Evolutionary conservation across 2,797 vertebrate genomes (phyloP).

Genomic region (Fistularia tabacaria): DNA sequence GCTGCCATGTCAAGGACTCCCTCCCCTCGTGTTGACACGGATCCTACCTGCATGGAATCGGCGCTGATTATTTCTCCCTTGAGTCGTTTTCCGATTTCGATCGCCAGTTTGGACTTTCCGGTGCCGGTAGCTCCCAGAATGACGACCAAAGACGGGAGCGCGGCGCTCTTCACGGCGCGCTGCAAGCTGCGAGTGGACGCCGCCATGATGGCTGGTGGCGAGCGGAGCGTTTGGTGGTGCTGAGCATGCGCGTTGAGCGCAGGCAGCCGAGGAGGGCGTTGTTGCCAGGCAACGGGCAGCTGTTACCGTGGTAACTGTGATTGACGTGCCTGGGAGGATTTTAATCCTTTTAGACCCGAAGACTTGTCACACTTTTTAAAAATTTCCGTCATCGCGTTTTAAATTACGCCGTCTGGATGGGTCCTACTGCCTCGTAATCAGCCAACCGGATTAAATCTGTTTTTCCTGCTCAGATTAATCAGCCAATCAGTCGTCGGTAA

Average conservation of each 20-base stretch:
- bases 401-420: too few species aligned
- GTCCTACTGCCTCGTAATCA: too few species aligned
- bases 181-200: constrained; percentile 64
- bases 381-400: too few species aligned
- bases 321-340: constrained; percentile 19
- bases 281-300: constrained; percentile 63
- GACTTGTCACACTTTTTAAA: not conserved
- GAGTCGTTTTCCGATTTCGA: constrained; percentile 83
- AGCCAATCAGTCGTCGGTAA: not conserved
- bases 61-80: constrained; percentile 91
- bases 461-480: not conserved
- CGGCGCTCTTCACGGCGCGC: constrained; percentile 45
- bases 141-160: constrained; percentile 80
- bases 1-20: constrained; percentile 32
- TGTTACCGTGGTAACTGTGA: constrained; percentile 49
- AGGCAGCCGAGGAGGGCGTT: constrained; percentile 13
- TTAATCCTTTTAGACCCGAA: too few species aligned
- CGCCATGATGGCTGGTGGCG: constrained; percentile 69
- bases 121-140: constrained; percentile 91
- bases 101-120: constrained; percentile 88
- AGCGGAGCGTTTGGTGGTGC: not conserved
- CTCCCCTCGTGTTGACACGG: constrained; percentile 1
- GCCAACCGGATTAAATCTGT: too few species aligned
- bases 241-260: constrained; percentile 56
- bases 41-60: constrained; percentile 93